Conservation (phyloP, 2,113 vertebrate genomes). For the Bubo scandiacus region DNA sequence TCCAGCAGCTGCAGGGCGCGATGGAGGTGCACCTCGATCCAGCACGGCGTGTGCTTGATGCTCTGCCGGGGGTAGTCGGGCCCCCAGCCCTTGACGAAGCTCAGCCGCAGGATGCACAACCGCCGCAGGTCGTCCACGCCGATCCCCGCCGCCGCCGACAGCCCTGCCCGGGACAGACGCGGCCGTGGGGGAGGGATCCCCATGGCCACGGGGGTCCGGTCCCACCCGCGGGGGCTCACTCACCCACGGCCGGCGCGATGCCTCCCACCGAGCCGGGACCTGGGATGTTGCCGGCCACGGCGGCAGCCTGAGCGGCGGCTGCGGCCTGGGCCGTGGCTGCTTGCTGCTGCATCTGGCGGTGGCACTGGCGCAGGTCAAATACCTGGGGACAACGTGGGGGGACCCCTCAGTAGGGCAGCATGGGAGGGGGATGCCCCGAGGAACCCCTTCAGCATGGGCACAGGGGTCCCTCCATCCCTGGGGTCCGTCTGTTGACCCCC, state of each 20-base stretch:
- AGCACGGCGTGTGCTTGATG: slow-evolving; percentile 85
- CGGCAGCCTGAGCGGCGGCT: slow-evolving; percentile 53
- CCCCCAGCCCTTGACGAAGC: slow-evolving; percentile 86
- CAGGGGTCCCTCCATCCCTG: background rate
- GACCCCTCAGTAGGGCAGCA: background rate
- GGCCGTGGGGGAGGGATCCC: no score
- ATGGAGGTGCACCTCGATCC: slow-evolving; percentile 83
- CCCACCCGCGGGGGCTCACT: background rate
- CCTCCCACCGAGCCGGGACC: slow-evolving; percentile 72
- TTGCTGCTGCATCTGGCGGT: slow-evolving; percentile 86
- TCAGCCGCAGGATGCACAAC: slow-evolving; percentile 79
- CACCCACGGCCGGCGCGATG: slow-evolving; percentile 73
- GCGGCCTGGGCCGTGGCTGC: slow-evolving; percentile 67
- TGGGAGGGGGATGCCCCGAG: background rate
- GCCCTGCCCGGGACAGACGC: slow-evolving; percentile 11
- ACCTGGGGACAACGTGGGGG: slow-evolving; percentile 44
- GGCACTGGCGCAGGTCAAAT: slow-evolving; percentile 83
- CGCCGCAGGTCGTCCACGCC: slow-evolving; percentile 79
- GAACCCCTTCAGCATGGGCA: background rate
- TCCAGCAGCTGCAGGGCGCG: slow-evolving; percentile 81
- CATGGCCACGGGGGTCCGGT: no score
- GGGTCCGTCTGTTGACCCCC: no score
- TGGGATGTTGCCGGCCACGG: slow-evolving; percentile 71
- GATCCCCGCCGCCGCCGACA: slow-evolving; percentile 74
- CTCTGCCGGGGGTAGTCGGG: slow-evolving; percentile 80